Evolutionary conservation across 2,888 invertebrate species (phyloP).

Genomic region (Eupsilia transversa): DNA sequence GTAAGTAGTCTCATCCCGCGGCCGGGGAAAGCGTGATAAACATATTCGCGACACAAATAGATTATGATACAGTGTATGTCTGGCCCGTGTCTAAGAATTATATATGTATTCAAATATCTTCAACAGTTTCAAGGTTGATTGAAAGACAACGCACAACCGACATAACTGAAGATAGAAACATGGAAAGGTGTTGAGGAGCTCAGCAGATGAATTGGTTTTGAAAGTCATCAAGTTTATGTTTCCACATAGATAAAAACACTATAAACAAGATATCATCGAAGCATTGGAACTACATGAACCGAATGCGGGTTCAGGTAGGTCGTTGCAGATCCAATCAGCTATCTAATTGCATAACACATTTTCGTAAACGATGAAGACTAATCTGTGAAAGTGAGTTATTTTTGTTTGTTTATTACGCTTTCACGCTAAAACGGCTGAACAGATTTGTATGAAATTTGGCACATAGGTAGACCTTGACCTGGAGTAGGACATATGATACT

Average conservation of each 20-base stretch:
- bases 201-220: too few relatives aligned
- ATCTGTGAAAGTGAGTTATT: too few relatives aligned
- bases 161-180: background rate
- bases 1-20: background rate
- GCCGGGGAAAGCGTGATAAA: slow-evolving; percentile 11
- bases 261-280: background rate
- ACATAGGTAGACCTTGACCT: too few relatives aligned
- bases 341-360: too few relatives aligned
- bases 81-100: slow-evolving; percentile 21
- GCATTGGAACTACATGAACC: background rate
- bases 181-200: background rate
- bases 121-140: background rate
- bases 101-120: background rate
- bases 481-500: too few relatives aligned
- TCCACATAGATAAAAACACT: background rate
- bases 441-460: too few relatives aligned
- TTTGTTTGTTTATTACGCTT: too few relatives aligned
- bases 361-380: too few relatives aligned
- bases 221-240: background rate
- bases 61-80: slow-evolving; percentile 36
- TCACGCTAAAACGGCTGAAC: too few relatives aligned
- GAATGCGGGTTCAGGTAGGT: background rate
- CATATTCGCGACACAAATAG: slow-evolving; percentile 38
- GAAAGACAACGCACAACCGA: background rate
- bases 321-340: too few relatives aligned